Base-by-base conservation (phyloP, 2,797 vertebrate genomes). In the Gambelia wislizenii region DNA sequence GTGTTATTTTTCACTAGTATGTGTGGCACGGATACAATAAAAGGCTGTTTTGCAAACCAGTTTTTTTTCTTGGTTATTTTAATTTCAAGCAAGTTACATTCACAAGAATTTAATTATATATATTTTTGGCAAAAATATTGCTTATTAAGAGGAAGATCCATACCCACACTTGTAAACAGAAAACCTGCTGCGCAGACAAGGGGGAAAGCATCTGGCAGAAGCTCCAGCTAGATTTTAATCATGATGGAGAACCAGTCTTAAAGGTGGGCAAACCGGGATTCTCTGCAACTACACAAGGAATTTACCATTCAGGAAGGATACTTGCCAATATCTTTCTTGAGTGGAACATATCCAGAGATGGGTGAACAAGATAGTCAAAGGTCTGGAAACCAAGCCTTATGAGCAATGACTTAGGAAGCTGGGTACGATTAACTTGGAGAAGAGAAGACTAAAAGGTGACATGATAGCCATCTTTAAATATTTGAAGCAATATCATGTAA, bases 1-100 rank as follows among this genome's bases (percentile, higher is more conserved):
- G 98, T 98, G 98, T 99, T 99, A 98, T 99, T 99, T 99, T 99
- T 99, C 98, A 99, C 98, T 99, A 98, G 98, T 99, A 97, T 98
- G 98, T 99, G 96, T 98, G 98, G 98, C 98, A 99, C 98, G 97
- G 98, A 99, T 98, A 98, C 98, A 99, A 99, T 99, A 99, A 99
- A 99, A 98, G 97, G 98, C 98, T 98, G 98, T 99, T 99, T 98
- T 99, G 97, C 98, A 98, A 99, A 97, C 97, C 97, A 92, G 93
- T 95, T 94, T 93, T 95, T 94, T 92, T 93, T 91, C 93, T 93
- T 94, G 91, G 92, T 94, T 90, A 93, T 94, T 96, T 97, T 96
- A 93, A 92, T 95, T 86, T 36, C 86, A 87, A 52, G 85, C 74
- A 54, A 87, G 44, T 56, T 92, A n/a, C 79, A 5, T 74, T 39